These are phyloP conservation scores for Drosophila ficusphila DNA, from an alignment of 1,140 invertebrate species.

Conservation along the genomic window DNA sequence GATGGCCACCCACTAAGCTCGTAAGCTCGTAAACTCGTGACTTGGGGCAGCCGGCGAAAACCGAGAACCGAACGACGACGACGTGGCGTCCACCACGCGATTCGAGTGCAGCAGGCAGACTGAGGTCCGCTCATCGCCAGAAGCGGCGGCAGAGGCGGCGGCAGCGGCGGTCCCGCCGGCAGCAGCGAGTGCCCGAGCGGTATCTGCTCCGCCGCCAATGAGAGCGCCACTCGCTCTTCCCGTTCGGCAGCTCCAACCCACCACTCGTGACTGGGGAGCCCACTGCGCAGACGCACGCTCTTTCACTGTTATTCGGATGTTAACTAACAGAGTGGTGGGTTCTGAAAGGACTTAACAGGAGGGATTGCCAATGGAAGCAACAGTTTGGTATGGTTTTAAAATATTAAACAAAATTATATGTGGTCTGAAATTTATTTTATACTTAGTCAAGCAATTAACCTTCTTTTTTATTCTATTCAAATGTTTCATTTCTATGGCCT, in stretches of 20 bases:
- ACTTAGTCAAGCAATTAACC: not conserved
- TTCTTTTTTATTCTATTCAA: conserved; percentile 59
- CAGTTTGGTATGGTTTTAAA: conserved; percentile 50
- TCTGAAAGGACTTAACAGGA: too few relatives aligned
- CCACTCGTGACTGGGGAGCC: conserved; percentile 2
- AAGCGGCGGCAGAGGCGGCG: conserved; percentile 34
- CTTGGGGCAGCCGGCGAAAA: conserved; percentile 52
- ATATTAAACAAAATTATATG: too few relatives aligned
- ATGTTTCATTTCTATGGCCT: too few relatives aligned
- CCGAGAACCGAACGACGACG: conserved; percentile 54
- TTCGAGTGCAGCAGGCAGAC: conserved; percentile 48
- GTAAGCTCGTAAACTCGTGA: conserved; percentile 54
- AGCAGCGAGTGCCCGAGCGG: conserved; percentile 54
- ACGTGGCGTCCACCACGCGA: conserved; percentile 54
- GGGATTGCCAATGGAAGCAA: conserved; percentile 63
- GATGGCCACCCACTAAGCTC: conserved; percentile 42
- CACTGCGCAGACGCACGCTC: conserved; percentile 53
- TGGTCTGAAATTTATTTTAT: too few relatives aligned
- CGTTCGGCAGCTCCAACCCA: conserved; percentile 1
- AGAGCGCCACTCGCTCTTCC: conserved; percentile 32
- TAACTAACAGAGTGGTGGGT: conserved; percentile 29
- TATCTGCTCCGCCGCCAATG: conserved; percentile 47
- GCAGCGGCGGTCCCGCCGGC: conserved; percentile 32
- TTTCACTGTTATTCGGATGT: conserved; percentile 23
- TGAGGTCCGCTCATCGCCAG: conserved; percentile 8